phyloP scores from a whole-genome alignment of 1,140 invertebrate genomes.

The Lucilia cuprina region DNA sequence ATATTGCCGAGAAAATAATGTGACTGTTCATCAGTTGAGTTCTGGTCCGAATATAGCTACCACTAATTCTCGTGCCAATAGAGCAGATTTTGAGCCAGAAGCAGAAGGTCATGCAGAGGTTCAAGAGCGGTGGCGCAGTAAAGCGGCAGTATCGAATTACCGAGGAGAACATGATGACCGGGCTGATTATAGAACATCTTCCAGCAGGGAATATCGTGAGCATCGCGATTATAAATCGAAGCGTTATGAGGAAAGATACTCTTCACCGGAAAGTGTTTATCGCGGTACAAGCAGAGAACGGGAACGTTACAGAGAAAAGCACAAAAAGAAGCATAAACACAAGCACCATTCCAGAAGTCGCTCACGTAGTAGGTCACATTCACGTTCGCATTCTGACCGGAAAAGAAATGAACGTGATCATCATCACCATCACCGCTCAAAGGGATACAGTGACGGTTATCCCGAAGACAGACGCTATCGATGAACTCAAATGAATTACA shows the following conservation, averaged over 20 bases:
- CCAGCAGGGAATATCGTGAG: constrained; percentile 26
- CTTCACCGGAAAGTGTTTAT: constrained; percentile 28
- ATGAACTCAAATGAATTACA: not conserved
- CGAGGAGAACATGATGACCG: constrained; percentile 58
- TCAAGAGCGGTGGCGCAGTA: not conserved
- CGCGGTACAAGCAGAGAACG: constrained; percentile 36
- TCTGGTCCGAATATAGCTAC: not conserved
- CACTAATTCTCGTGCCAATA: constrained; percentile 38
- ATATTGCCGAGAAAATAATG: constrained; percentile 54
- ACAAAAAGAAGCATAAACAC: constrained; percentile 60
- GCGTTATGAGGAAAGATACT: not conserved
- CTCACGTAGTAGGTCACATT: constrained; percentile 43
- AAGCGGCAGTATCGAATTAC: constrained; percentile 42
- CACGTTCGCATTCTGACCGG: not conserved
- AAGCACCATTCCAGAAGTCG: constrained; percentile 53
- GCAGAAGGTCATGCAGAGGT: constrained; percentile 9
- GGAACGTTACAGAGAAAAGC: constrained; percentile 52
- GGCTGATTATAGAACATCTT: constrained; percentile 44
- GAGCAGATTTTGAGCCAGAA: constrained; percentile 7
- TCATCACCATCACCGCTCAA: constrained; percentile 20
- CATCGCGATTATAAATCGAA: not conserved
- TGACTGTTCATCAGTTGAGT: constrained; percentile 51
- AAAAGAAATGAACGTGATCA: constrained; percentile 9
- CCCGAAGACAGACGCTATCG: constrained; percentile 37
- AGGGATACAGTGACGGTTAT: not conserved